Evolutionary conservation across 2,113 vertebrate species (phyloP).

Genomic region (Microcebus griseorufus): DNA sequence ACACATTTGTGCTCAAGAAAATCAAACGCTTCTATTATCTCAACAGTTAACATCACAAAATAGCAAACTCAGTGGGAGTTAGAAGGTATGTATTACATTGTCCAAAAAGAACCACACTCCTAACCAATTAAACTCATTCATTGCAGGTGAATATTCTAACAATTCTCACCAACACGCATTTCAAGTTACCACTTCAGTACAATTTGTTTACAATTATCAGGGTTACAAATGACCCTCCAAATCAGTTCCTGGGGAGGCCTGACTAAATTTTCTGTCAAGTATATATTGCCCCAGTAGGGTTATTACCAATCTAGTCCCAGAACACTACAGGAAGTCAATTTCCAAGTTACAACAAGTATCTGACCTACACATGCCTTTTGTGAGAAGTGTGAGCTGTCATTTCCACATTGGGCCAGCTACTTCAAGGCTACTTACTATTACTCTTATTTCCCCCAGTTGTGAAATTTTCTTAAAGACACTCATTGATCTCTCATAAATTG

Average conservation of each 20-base stretch:
- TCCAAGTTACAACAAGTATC: neutral
- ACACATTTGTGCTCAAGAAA: neutral
- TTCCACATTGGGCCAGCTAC: neutral
- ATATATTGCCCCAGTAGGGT: neutral
- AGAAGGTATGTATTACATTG: neutral
- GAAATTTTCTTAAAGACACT: neutral
- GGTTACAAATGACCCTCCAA: slow-evolving; percentile 33
- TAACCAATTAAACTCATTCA: neutral
- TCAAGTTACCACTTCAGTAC: neutral
- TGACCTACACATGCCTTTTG: neutral
- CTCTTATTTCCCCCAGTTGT: neutral
- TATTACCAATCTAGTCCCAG: neutral
- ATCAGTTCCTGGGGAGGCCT: neutral
- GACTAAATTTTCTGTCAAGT: slow-evolving; percentile 32
- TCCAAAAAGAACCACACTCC: neutral
- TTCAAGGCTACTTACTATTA: neutral
- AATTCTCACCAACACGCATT: neutral
- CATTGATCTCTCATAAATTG: neutral
- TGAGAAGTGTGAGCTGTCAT: neutral
- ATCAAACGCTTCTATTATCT: neutral
- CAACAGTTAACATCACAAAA: neutral
- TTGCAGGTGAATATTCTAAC: neutral
- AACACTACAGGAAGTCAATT: neutral
- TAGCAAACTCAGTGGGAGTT: neutral
- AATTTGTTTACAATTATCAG: neutral